Percentiles rank a stretch among this genome's conserved stretches.
Evolutionary conservation across 2,888 invertebrate genomes (phyloP).

Genomic region (Plemyria rubiginata): DNA sequence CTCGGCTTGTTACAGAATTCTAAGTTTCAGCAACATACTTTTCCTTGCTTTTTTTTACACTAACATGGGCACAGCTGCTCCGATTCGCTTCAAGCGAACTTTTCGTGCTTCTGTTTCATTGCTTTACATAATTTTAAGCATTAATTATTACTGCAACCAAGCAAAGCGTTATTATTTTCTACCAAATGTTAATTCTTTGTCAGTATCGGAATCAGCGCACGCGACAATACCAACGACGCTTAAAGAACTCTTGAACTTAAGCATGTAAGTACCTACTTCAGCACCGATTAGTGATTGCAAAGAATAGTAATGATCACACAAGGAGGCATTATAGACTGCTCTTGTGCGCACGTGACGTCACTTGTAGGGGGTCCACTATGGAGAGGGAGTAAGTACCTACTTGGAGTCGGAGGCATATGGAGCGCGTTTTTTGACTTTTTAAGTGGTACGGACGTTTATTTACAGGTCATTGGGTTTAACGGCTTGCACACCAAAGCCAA

Average conservation of each 20-base stretch:
- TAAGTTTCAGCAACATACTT: no score
- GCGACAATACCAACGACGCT: constrained; percentile 28
- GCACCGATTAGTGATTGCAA: constrained; percentile 41
- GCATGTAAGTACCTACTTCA: constrained; percentile 30
- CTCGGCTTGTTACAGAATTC: no score
- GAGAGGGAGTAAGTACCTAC: constrained; percentile 20
- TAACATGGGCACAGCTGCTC: not conserved
- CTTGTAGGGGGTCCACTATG: constrained; percentile 30
- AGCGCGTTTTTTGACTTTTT: constrained; percentile 49
- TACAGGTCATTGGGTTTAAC: constrained; percentile 11
- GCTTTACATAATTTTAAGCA: not conserved
- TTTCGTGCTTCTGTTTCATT: constrained; percentile 1
- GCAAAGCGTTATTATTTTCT: constrained; percentile 1
- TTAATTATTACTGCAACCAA: constrained; percentile 3
- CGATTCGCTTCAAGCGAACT: not conserved
- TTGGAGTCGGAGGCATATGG: constrained; percentile 60
- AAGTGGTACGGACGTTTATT: constrained; percentile 38
- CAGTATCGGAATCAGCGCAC: constrained; percentile 31
- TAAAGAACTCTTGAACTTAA: constrained; percentile 20
- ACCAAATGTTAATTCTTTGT: not conserved
- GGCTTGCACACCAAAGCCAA: not conserved
- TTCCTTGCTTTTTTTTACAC: not conserved
- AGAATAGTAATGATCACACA: constrained; percentile 53
- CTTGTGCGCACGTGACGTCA: constrained; percentile 70
- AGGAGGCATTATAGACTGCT: constrained; percentile 57